These are phyloP conservation scores for Percopsis omiscomaycus DNA, from an alignment of 2,797 vertebrate genomes.

Conservation along the genomic window DNA sequence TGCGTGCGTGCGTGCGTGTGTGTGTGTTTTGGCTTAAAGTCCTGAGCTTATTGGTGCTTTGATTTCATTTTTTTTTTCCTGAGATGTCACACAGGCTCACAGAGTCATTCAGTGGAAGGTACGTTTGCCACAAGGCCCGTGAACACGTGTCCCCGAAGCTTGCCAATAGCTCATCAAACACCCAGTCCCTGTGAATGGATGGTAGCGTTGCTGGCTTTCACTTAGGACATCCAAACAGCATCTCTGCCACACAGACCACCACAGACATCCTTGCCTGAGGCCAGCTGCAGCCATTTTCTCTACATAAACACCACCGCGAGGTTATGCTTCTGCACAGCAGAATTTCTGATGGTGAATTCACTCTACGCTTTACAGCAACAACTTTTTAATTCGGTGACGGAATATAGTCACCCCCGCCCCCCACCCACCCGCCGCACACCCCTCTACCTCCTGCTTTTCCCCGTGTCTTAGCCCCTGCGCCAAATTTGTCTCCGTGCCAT, in stretches of 20 bases:
- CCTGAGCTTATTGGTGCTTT: slow-evolving; percentile 73
- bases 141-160: slow-evolving; percentile 69
- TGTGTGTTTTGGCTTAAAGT: slow-evolving; percentile 59
- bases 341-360: slow-evolving; percentile 29
- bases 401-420: slow-evolving; percentile 55
- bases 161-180: slow-evolving; percentile 79
- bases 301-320: slow-evolving; percentile 32
- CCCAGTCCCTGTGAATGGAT: slow-evolving; percentile 60
- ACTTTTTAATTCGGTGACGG: slow-evolving; percentile 70
- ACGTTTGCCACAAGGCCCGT: slow-evolving; percentile 72
- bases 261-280: slow-evolving; percentile 9
- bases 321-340: slow-evolving; percentile 25
- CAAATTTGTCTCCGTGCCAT: slow-evolving; percentile 87
- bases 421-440: slow-evolving; percentile 45
- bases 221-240: slow-evolving; percentile 54
- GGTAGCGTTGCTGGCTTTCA: slow-evolving; percentile 54
- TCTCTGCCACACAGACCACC: slow-evolving; percentile 47
- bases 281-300: slow-evolving; percentile 7
- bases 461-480: slow-evolving; percentile 72
- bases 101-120: slow-evolving; percentile 71
- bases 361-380: slow-evolving; percentile 40
- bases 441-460: slow-evolving; percentile 64
- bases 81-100: slow-evolving; percentile 69
- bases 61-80: slow-evolving; percentile 54
- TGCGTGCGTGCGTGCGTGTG: not conserved